Evolutionary conservation across 2,888 invertebrate genomes (phyloP), one percentile per base, ranked within the genome.

Genomic region (Herminia tarsipennalis): DNA sequence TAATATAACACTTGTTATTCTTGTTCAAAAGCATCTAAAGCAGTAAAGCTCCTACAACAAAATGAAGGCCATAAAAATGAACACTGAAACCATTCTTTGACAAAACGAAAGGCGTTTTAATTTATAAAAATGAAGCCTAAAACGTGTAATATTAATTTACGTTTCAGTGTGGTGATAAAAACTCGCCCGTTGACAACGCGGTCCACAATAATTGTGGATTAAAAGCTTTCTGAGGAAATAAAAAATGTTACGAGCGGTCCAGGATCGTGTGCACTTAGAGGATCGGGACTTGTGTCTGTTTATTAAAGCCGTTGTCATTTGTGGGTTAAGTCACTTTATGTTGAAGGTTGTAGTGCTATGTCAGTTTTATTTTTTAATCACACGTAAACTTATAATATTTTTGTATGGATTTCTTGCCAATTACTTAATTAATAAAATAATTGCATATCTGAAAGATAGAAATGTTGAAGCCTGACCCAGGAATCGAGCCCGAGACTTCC

Each of bases 151-250:
- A 56, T 50, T 57, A 49, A 60, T 53, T 57, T 32, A 41, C 40
- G 24, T 42, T 52, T 29, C 25, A 34, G 14, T 48, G 21, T 22
- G 22, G 29, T 35, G 40, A 51, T 57, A 57, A 57, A 65, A 49
- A 17, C n/a, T 24, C 16, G 14, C 12, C 33, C 27, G 51, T 39
- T 48, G 54, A 46, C 54, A 48, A 27, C 21, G 34, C 20, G 22
- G 30, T 24, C 44, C 41, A 42, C 42, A 44, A 27, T 54, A 50
- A 62, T 57, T 63, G 66, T 40, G 50, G 53, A 57, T 66, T 66
- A 62, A 59, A 57, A 57, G 56, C 47, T 48, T 49, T 46, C 27
- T 43, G 25, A 29, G 14, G 37, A 37, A 43, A 38, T 57, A 57
- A 60, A 62, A 40, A 57, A 52, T 37, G 46, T 62, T 56, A 62